phyloP scores from a whole-genome alignment of 2,797 vertebrate species.

The Chaunax sp. region DNA sequence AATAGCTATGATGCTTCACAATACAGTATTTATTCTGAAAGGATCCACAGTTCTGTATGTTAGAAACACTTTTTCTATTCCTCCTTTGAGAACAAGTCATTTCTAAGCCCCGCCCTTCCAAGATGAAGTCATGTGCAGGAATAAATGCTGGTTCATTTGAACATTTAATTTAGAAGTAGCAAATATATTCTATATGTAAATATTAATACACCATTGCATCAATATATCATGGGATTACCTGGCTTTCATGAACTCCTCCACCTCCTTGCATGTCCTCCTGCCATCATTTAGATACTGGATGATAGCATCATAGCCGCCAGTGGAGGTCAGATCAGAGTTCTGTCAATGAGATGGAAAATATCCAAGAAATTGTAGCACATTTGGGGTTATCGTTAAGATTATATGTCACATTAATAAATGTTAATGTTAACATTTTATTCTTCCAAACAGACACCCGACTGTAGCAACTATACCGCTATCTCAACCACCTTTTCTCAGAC shows the following conservation, averaged over 20 bases:
- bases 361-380: background rate
- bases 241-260: conserved; percentile 96
- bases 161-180: too few relatives aligned
- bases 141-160: too few relatives aligned
- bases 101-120: too few relatives aligned
- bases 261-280: conserved; percentile 94
- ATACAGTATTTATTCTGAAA: too few relatives aligned
- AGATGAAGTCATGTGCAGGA: too few relatives aligned
- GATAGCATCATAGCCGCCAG: conserved; percentile 89
- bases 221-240: conserved; percentile 81
- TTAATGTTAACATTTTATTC: background rate
- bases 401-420: background rate
- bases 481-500: background rate
- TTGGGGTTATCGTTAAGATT: background rate
- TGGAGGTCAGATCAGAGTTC: conserved; percentile 89
- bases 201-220: too few relatives aligned
- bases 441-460: too few relatives aligned
- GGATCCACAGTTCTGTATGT: too few relatives aligned
- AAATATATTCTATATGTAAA: too few relatives aligned
- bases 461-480: background rate
- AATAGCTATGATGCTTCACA: too few relatives aligned
- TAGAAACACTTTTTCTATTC: too few relatives aligned
- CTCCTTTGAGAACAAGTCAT: too few relatives aligned
- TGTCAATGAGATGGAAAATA: conserved; percentile 66
- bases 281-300: conserved; percentile 93